A percentile compares a stretch with the other conserved stretches of the same genome.
Evolutionary conservation across 2,888 invertebrate species (phyloP).

Genomic region (Ditula angustiorana): DNA sequence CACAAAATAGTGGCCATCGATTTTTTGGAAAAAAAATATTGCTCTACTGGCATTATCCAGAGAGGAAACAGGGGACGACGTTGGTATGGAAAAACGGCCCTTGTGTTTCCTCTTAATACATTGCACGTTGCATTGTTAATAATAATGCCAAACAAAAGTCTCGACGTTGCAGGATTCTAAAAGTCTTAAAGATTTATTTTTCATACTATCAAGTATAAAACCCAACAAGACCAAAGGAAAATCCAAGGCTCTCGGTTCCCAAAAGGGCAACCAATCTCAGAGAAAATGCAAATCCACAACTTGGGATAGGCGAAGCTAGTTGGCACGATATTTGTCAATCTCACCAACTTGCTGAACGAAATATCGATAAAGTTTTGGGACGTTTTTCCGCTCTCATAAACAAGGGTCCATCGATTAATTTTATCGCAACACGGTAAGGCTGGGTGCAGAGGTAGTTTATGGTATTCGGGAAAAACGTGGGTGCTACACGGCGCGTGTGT

Average conservation of each 20-base stretch:
- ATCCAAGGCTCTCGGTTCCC: constrained; percentile 29
- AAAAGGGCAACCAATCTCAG: constrained; percentile 31
- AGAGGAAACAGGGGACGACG: no score
- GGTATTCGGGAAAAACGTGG: neutral
- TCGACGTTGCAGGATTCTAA: no score
- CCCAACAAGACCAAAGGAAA: constrained; percentile 16
- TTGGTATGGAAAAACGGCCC: no score
- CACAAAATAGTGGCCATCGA: no score
- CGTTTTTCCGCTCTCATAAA: constrained; percentile 43
- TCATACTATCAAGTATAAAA: constrained; percentile 21
- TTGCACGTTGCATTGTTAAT: neutral
- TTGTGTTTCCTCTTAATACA: no score
- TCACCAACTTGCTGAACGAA: constrained; percentile 34
- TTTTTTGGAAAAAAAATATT: no score
- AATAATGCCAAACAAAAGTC: neutral
- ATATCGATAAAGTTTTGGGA: constrained; percentile 44
- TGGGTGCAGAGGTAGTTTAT: neutral
- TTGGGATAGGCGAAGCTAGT: constrained; percentile 34
- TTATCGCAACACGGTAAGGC: constrained; percentile 8
- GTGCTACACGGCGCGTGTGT: no score
- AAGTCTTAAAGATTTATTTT: neutral
- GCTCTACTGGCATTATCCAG: no score
- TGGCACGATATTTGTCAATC: constrained; percentile 45
- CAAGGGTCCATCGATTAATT: constrained; percentile 41
- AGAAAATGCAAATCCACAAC: constrained; percentile 43